Evolutionary conservation across 2,797 vertebrate species (phyloP).

Genomic region (Coregonus suidteri): DNA sequence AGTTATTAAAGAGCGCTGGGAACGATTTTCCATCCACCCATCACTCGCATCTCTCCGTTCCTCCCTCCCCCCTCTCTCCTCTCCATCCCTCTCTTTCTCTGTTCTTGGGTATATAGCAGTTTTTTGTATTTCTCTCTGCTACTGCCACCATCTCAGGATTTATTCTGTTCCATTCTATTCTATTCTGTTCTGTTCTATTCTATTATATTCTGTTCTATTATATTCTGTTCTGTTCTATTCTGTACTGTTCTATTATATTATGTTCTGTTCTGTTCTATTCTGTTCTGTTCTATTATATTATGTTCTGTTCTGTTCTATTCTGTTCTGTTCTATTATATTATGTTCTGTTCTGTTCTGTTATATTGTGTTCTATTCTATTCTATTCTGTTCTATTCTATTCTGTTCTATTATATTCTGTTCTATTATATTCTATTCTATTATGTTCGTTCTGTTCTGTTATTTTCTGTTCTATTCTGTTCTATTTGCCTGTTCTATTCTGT

Average conservation of each 20-base stretch:
- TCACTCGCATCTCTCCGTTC: slow-evolving; percentile 42
- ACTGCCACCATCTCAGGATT: neutral
- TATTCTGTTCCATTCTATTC: neutral
- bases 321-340: neutral
- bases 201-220: no score
- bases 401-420: neutral
- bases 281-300: no score
- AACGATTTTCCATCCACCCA: slow-evolving; percentile 51
- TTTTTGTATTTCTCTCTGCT: slow-evolving; percentile 34
- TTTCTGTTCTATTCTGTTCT: no score
- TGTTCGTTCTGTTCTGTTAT: neutral
- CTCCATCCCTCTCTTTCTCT: slow-evolving; percentile 3
- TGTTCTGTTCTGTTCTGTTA: neutral
- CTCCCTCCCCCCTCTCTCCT: slow-evolving; percentile 35
- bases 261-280: no score
- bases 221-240: no score
- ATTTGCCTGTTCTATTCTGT: no score
- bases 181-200: no score
- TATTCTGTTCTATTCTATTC: no score
- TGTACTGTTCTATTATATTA: no score
- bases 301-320: no score
- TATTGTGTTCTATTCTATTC: neutral
- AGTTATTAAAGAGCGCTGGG: slow-evolving; percentile 74
- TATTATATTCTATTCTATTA: neutral
- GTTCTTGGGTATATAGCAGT: neutral